These are phyloP conservation scores for Melanostigma gelatinosum DNA, from an alignment of 2,113 vertebrate species.

Conservation along the genomic window DNA sequence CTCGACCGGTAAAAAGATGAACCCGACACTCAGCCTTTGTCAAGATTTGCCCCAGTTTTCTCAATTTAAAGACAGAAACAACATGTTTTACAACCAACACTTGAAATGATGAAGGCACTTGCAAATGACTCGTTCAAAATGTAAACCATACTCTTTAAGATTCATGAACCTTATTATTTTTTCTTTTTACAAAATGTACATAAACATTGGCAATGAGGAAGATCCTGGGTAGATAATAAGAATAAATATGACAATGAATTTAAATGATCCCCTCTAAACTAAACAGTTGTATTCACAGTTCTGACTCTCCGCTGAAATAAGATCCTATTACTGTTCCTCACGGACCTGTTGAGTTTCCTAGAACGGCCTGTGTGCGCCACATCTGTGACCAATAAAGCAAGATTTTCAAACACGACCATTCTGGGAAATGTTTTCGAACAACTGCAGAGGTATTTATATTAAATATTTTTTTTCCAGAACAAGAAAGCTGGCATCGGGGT, in stretches of 20 bases:
- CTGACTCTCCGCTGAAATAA: constrained; percentile 4
- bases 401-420: background rate
- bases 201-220: too few species aligned
- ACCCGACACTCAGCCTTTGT: background rate
- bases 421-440: background rate
- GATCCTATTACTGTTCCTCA: background rate
- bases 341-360: background rate
- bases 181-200: too few species aligned
- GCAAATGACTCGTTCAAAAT: too few species aligned
- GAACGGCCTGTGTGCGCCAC: too few species aligned
- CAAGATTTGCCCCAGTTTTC: background rate
- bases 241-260: too few species aligned
- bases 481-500: background rate
- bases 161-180: too few species aligned
- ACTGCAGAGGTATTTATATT: background rate
- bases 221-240: too few species aligned
- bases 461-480: background rate
- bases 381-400: background rate
- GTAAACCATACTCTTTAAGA: too few species aligned
- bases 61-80: background rate
- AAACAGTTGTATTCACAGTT: too few species aligned
- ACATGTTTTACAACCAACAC: too few species aligned
- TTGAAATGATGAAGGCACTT: too few species aligned
- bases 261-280: too few species aligned
- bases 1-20: background rate